phyloP scores from a whole-genome alignment of 2,888 invertebrate genomes.

The Dorcus parallelipipedus region DNA sequence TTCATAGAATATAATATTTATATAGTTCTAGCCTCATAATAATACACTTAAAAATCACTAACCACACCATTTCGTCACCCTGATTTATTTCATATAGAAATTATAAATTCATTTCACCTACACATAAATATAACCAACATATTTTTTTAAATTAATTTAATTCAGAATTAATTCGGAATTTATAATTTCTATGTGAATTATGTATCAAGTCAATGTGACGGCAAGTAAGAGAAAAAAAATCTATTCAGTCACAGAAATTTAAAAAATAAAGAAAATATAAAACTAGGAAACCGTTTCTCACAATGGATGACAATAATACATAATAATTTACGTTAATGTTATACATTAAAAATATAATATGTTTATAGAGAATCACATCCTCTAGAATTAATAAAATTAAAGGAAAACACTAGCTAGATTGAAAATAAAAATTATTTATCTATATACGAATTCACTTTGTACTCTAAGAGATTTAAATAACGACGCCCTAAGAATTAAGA shows the following conservation, averaged over 20 bases:
- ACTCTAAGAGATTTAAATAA: conserved; percentile 40
- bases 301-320: not conserved
- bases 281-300: not conserved
- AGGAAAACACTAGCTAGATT: conserved; percentile 17
- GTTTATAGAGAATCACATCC: conserved; percentile 30
- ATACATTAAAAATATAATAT: conserved; percentile 16
- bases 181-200: too few species aligned
- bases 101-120: too few species aligned
- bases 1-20: conserved; percentile 17
- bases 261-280: conserved; percentile 1
- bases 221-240: not conserved
- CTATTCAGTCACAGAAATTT: conserved; percentile 13
- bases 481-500: conserved; percentile 30
- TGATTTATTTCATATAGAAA: too few species aligned
- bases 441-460: conserved; percentile 39
- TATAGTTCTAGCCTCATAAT: conserved; percentile 14
- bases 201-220: not conserved
- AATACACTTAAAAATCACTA: conserved; percentile 16
- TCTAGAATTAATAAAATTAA: conserved; percentile 27
- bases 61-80: conserved; percentile 7
- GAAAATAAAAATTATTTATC: conserved; percentile 3
- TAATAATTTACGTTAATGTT: conserved; percentile 12
- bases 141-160: too few species aligned
- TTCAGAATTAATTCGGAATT: too few species aligned
- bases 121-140: too few species aligned